These are phyloP conservation scores for Suncus etruscus DNA, from an alignment of 2,113 vertebrate genomes.

Conservation along the genomic window DNA sequence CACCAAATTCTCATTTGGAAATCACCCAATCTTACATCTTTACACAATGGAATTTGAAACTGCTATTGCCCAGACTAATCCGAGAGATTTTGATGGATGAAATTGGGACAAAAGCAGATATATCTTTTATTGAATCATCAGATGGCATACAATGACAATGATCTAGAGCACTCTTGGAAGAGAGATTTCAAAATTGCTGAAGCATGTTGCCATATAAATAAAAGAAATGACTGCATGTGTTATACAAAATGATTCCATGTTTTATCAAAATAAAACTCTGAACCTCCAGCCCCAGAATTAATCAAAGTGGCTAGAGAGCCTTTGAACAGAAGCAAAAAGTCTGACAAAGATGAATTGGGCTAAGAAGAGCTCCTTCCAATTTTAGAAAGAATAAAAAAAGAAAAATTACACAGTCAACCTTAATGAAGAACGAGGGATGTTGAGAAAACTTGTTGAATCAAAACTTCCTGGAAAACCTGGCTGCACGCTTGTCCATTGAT, in stretches of 20 bases:
- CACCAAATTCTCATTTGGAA: neutral
- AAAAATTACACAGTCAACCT: neutral
- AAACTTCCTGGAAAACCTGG: neutral
- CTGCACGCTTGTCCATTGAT: neutral
- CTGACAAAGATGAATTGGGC: conserved; percentile 53
- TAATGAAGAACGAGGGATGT: conserved; percentile 47
- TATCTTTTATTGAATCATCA: conserved; percentile 49
- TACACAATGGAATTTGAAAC: neutral
- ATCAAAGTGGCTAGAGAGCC: conserved; percentile 65
- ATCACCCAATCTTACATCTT: neutral
- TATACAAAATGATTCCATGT: neutral
- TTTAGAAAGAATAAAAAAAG: conserved; percentile 62
- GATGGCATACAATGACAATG: neutral
- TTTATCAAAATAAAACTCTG: conserved; percentile 54
- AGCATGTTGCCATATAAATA: conserved; percentile 43
- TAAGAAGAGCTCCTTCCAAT: conserved; percentile 66
- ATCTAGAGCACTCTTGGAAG: neutral
- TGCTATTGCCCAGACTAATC: neutral
- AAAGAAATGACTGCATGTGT: neutral
- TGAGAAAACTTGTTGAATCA: neutral
- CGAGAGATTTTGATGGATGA: conserved; percentile 22
- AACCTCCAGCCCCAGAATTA: conserved; percentile 72
- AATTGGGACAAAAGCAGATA: conserved; percentile 1
- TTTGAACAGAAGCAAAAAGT: conserved; percentile 33
- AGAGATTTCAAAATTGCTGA: conserved; percentile 67